phyloP scores from a whole-genome alignment of 2,113 vertebrate genomes.

The Orycteropus afer region DNA sequence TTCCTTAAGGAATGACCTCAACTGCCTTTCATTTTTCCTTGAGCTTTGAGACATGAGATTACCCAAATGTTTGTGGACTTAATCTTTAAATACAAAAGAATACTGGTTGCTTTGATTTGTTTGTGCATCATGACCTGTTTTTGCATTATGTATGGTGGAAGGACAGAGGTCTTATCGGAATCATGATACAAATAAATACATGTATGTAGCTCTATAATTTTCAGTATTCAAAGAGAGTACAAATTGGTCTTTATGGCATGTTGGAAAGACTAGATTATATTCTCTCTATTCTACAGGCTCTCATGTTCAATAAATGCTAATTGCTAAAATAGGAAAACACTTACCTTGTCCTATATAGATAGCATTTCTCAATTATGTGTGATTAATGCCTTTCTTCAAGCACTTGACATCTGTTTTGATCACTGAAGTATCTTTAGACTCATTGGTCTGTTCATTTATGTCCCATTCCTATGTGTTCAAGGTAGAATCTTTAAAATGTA shows the following conservation, averaged over 20 bases:
- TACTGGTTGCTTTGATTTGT: background rate
- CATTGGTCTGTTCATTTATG: constrained; percentile 40
- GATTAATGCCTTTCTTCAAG: constrained; percentile 37
- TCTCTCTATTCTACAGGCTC: background rate
- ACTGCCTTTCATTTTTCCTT: background rate
- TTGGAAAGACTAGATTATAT: constrained; percentile 40
- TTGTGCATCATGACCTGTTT: constrained; percentile 28
- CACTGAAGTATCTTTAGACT: constrained; percentile 34
- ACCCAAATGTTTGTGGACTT: background rate
- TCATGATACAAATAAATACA: constrained; percentile 8
- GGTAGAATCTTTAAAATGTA: background rate
- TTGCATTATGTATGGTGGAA: constrained; percentile 2
- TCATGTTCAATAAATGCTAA: constrained; percentile 51
- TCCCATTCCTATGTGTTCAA: background rate
- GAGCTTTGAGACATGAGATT: background rate
- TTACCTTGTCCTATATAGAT: constrained; percentile 28
- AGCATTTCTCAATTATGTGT: constrained; percentile 45
- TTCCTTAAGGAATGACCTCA: constrained; percentile 23
- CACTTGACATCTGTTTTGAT: constrained; percentile 59
- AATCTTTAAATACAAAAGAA: constrained; percentile 40
- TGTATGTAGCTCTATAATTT: constrained; percentile 34
- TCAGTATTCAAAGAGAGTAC: constrained; percentile 31
- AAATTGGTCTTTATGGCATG: constrained; percentile 31
- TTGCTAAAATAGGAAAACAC: constrained; percentile 54
- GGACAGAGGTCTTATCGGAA: background rate